Evolutionary conservation across 1,140 invertebrate species (phyloP).

Genomic region (Dinothrombium tinctorium): DNA sequence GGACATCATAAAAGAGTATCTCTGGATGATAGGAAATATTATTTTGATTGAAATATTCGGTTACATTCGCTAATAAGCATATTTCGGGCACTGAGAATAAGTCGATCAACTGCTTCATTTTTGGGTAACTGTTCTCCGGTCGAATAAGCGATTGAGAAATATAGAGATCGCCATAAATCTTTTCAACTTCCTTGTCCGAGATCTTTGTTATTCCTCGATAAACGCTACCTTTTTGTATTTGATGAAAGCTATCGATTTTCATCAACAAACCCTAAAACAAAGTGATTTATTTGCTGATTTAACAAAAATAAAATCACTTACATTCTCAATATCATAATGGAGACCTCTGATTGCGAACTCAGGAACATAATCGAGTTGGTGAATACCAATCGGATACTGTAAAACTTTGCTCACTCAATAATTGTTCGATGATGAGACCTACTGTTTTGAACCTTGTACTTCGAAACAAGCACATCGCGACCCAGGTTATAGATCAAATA

Average conservation of each 20-base stretch:
- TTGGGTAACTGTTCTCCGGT: slow-evolving; percentile 12
- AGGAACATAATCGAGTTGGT: slow-evolving; percentile 53
- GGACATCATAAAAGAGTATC: slow-evolving; percentile 81
- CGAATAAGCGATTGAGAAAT: slow-evolving; percentile 5
- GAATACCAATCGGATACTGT: slow-evolving; percentile 70
- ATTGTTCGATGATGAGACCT: no score
- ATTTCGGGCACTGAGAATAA: slow-evolving; percentile 94
- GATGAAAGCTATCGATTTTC: slow-evolving; percentile 84
- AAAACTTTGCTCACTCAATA: no score
- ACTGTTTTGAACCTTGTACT: slow-evolving; percentile 81
- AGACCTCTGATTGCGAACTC: slow-evolving; percentile 75
- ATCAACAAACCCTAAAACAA: slow-evolving; percentile 62
- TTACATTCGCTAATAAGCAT: slow-evolving; percentile 68
- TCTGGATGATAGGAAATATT: slow-evolving; percentile 82
- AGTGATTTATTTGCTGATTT: no score
- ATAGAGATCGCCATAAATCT: slow-evolving; percentile 46
- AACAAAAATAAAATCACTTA: slow-evolving; percentile 12
- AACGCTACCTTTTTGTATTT: slow-evolving; percentile 86
- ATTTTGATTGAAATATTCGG: slow-evolving; percentile 70
- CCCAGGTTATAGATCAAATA: slow-evolving; percentile 77
- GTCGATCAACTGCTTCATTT: slow-evolving; percentile 83
- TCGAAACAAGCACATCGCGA: slow-evolving; percentile 55
- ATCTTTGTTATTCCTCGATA: slow-evolving; percentile 53
- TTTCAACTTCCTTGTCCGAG: slow-evolving; percentile 55
- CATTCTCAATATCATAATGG: slow-evolving; percentile 84